These are phyloP conservation scores for Prionailurus viverrinus DNA, from an alignment of 2,113 vertebrate genomes.

Conservation along the genomic window DNA sequence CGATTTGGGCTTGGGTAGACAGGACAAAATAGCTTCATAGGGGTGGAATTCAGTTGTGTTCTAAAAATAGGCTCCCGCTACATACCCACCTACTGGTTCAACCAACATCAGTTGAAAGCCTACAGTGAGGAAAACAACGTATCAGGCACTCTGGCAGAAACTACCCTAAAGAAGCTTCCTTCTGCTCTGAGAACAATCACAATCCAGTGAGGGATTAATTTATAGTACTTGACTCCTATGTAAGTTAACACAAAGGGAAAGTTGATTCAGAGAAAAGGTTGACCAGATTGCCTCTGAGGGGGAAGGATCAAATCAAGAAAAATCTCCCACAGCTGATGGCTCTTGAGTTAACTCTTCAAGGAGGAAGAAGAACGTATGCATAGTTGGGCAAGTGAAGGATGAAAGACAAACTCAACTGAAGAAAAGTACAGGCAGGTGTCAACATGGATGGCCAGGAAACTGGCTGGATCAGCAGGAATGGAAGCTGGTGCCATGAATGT, in stretches of 20 bases:
- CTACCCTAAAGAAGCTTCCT: background rate
- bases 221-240: background rate
- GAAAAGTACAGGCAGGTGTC: background rate
- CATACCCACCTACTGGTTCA: background rate
- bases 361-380: background rate
- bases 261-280: background rate
- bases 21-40: background rate
- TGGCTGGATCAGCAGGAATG: background rate
- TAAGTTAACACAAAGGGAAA: slow-evolving; percentile 27
- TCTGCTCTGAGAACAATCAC: background rate
- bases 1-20: background rate
- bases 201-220: background rate
- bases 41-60: background rate
- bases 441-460: background rate
- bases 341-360: background rate
- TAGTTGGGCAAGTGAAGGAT: background rate
- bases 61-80: background rate
- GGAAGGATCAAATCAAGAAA: background rate
- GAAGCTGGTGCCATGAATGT: background rate
- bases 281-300: background rate
- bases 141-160: background rate
- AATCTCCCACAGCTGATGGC: background rate
- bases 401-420: background rate
- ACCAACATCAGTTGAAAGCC: background rate
- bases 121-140: background rate